A percentile compares a stretch with the other conserved stretches of the same genome.
Evolutionary conservation across 2,797 vertebrate genomes (phyloP).

Genomic region (Natrix natrix): DNA sequence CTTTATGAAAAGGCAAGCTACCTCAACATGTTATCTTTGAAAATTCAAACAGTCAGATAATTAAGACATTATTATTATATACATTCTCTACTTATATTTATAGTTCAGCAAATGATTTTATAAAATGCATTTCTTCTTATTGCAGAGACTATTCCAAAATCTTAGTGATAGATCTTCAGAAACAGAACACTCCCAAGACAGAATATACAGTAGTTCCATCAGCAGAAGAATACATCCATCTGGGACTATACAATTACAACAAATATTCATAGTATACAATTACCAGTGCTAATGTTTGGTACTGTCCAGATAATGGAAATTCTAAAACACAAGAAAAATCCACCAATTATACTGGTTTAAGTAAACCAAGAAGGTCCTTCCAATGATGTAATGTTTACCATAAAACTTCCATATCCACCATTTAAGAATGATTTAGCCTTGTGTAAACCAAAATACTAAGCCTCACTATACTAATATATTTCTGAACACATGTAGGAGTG

Average conservation of each 20-base stretch:
- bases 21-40: conserved; percentile 36
- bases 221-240: background rate
- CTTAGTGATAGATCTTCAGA: background rate
- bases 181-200: background rate
- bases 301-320: background rate
- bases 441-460: background rate
- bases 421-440: background rate
- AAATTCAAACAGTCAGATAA: conserved; percentile 42
- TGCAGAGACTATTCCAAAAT: background rate
- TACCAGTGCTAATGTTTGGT: background rate
- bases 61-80: background rate
- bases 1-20: background rate
- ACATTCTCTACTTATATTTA: background rate
- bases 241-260: background rate
- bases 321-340: background rate
- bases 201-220: background rate
- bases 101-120: background rate
- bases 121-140: background rate
- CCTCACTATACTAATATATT: background rate
- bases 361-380: background rate
- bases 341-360: background rate
- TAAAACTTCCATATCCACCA: background rate
- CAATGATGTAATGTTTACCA: background rate
- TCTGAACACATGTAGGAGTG: background rate
- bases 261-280: background rate